Base-by-base conservation (phyloP, 2,797 vertebrate species). In the Poeciliopsis gracilis region DNA sequence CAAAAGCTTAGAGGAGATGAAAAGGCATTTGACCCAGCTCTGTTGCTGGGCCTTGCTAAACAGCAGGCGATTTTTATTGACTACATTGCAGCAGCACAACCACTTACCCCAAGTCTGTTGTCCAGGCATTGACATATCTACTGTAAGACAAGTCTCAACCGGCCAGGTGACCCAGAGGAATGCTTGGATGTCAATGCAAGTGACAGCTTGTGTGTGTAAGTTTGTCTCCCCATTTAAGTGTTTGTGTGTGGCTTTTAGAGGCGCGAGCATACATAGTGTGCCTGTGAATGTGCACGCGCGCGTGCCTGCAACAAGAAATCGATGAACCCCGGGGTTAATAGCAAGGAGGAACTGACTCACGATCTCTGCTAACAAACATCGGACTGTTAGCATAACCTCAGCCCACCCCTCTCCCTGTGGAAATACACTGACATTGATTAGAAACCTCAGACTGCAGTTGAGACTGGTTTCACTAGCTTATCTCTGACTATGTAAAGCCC, bases 311-410 rank as follows among this genome's bases (percentile, higher is more conserved):
- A 82, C 69, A 38, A 80, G 81, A 79, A 89, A 93, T 94, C 91
- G 57, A 94, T 93, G 83, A 82, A 91, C 80, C 87, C 84, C 0
- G 53, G 86, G 91, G 92, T 94, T 94, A 94, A 93, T 93, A 83
- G 84, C 79, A 88, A 92, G 85, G 86, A 87, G 88, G 86, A 92
- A 91, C 89, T 92, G 90, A 88, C 90, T 94, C 89, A 88, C 87
- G 75, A 79, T 90, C 89, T 93, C 85, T 59, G 53, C 89, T 91
- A 93, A 93, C 91, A 92, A 92, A 94, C 92, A 92, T 82, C 82
- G 85, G 88, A 89, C 88, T 92, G 91, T 94, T 94, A 91, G 90
- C 92, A 93, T 93, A 93, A 93, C 92, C 92, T 87, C 71, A 73
- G 83, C 77, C 86, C 89, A 86, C 85, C 84, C 72, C 72, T 69